A percentile compares a stretch with the other conserved stretches of the same genome.
phyloP scores from a whole-genome alignment of 2,113 vertebrate genomes.

The Odontophorus gujanensis region DNA sequence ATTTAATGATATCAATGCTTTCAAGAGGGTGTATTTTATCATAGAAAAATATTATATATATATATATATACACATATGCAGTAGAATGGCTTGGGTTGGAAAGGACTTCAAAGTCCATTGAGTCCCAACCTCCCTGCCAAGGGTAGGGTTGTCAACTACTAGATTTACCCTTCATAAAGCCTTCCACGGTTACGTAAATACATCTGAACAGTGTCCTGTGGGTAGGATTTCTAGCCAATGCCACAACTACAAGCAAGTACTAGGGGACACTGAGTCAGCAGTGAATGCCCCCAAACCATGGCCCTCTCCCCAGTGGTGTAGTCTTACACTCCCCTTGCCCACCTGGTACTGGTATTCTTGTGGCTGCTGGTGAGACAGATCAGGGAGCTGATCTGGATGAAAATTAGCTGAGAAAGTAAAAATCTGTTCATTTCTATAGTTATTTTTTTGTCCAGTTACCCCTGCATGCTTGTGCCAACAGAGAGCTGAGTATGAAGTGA shows the following conservation, averaged over 20 bases:
- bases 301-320: not conserved
- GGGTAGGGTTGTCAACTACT: no score
- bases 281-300: rapidly evolving
- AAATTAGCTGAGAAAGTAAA: not conserved
- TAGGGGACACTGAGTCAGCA: not conserved
- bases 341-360: not conserved
- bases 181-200: not conserved
- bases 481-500: not conserved
- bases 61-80: no score
- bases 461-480: not conserved
- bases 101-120: no score
- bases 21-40: not conserved
- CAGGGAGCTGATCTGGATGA: not conserved
- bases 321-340: not conserved
- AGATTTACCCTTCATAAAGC: not conserved
- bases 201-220: not conserved
- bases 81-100: no score
- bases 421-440: rapidly evolving
- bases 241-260: not conserved
- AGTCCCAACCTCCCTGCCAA: no score
- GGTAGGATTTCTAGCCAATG: not conserved
- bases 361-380: not conserved
- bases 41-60: no score
- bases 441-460: not conserved
- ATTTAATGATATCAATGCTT: not conserved